Percentiles rank a stretch among this genome's conserved stretches.
Conservation (phyloP, 2,797 vertebrate genomes). For the Potorous gilbertii region DNA sequence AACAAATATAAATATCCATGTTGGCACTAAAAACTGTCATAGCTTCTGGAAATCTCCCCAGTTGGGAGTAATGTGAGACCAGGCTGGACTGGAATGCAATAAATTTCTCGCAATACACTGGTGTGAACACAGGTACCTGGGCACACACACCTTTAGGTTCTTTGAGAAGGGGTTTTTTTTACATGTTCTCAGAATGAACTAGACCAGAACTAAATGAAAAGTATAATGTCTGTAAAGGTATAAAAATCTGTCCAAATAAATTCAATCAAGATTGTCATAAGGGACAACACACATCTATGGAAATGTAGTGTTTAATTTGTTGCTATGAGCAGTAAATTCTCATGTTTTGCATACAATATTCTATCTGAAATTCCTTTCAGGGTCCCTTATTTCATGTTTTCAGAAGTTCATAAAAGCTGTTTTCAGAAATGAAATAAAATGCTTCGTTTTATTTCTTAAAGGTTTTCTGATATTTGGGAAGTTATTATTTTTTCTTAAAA, state of each 20-base stretch:
- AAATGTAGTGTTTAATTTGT: neutral
- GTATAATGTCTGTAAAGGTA: neutral
- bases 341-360: neutral
- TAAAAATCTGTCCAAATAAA: neutral
- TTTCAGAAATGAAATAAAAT: neutral
- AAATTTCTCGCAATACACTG: conserved; percentile 29
- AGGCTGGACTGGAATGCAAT: neutral
- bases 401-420: neutral
- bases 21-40: neutral
- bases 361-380: neutral
- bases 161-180: neutral
- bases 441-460: neutral
- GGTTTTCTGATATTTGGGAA: neutral
- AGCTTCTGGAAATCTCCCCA: conserved; percentile 27
- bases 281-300: neutral
- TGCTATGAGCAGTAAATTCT: neutral
- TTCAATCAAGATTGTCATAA: neutral
- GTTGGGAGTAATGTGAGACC: neutral
- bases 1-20: neutral
- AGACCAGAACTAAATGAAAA: neutral
- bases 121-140: neutral
- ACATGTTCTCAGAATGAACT: conserved; percentile 7
- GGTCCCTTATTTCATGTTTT: neutral
- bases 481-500: neutral
- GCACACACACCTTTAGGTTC: conserved; percentile 4